Evolutionary conservation across 2,888 invertebrate species (phyloP).

Genomic region (Branchellion lobata): DNA sequence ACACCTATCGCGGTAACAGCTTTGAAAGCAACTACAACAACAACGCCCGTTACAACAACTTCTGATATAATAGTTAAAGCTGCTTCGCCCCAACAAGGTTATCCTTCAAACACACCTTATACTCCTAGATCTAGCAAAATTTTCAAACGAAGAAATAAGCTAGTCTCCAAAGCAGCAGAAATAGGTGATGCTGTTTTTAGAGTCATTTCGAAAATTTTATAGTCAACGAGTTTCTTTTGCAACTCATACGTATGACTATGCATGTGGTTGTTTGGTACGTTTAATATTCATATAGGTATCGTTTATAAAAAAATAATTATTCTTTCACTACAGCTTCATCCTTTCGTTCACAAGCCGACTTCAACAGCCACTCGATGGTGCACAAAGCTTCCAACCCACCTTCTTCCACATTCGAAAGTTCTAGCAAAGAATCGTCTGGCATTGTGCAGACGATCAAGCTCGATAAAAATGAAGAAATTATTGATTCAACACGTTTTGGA

Average conservation of each 20-base stretch:
- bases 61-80: too few species aligned
- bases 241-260: too few species aligned
- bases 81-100: too few species aligned
- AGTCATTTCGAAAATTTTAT: not conserved
- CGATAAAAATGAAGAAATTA: not conserved
- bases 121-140: not conserved
- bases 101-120: not conserved
- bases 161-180: constrained; percentile 3
- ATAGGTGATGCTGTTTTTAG: not conserved
- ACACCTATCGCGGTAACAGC: too few species aligned
- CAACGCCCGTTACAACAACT: too few species aligned
- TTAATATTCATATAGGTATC: too few species aligned
- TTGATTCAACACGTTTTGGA: not conserved
- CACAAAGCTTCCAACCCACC: too few species aligned
- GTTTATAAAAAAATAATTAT: too few species aligned
- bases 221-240: too few species aligned
- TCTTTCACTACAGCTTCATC: constrained; percentile 23
- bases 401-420: not conserved
- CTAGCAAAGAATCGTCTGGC: not conserved
- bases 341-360: not conserved
- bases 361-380: not conserved
- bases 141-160: not conserved
- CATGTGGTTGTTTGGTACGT: too few species aligned
- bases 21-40: too few species aligned
- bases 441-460: not conserved